Conservation (phyloP, 2,888 invertebrate genomes). For the Orthosia gothica region DNA sequence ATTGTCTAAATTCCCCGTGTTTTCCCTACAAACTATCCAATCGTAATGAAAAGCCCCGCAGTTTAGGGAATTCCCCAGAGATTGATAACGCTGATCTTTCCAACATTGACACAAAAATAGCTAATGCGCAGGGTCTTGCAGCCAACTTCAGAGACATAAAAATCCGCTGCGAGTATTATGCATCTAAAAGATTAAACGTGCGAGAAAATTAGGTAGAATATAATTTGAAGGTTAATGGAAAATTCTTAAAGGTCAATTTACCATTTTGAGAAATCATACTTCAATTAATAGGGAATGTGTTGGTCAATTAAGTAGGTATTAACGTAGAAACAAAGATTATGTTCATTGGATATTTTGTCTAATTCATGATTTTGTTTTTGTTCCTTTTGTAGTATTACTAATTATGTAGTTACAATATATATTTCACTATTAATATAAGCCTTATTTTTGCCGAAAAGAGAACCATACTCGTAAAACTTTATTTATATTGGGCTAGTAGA, state of each 20-base stretch:
- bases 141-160: too few relatives aligned
- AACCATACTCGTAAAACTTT: background rate
- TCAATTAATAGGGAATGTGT: background rate
- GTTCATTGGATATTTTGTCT: background rate
- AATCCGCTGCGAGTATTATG: too few relatives aligned
- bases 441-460: slow-evolving; percentile 1
- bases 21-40: too few relatives aligned
- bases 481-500: background rate
- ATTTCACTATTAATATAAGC: background rate
- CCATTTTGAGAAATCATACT: background rate
- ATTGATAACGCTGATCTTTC: too few relatives aligned
- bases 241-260: background rate
- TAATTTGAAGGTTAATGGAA: background rate
- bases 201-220: too few relatives aligned
- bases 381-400: background rate
- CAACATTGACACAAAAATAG: too few relatives aligned
- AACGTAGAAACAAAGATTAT: background rate
- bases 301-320: slow-evolving; percentile 25
- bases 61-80: too few relatives aligned
- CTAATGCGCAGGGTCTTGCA: too few relatives aligned
- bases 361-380: slow-evolving; percentile 1
- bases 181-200: too few relatives aligned
- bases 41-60: too few relatives aligned
- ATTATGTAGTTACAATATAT: too few relatives aligned
- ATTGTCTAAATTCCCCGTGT: too few relatives aligned